phyloP scores from a whole-genome alignment of 2,113 vertebrate genomes.

The Oreotragus oreotragus region DNA sequence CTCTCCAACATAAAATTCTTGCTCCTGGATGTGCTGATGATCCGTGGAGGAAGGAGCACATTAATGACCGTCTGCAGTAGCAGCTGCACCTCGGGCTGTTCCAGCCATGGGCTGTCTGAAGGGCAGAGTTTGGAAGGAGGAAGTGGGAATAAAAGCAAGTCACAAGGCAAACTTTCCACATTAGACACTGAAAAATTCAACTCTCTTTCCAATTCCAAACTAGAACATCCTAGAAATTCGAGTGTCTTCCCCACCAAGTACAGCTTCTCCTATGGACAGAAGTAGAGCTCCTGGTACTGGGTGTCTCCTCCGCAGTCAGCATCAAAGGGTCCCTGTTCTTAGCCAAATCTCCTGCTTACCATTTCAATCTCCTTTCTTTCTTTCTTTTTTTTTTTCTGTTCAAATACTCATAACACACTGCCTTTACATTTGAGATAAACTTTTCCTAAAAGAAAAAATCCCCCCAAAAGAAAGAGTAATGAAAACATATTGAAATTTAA shows the following conservation, averaged over 20 bases:
- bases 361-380: conserved; percentile 29
- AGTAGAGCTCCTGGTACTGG: conserved; percentile 46
- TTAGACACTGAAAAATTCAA: conserved; percentile 30
- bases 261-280: conserved; percentile 71
- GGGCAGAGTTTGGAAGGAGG: conserved; percentile 27
- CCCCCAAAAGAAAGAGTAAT: conserved; percentile 43
- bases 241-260: conserved; percentile 45
- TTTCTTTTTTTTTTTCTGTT: conserved; percentile 23
- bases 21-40: conserved; percentile 98
- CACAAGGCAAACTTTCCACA: conserved; percentile 40
- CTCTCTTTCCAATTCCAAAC: conserved; percentile 67
- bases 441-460: conserved; percentile 59
- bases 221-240: conserved; percentile 46
- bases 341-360: conserved; percentile 11
- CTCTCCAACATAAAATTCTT: conserved; percentile 99
- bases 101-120: conserved; percentile 95
- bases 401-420: conserved; percentile 44
- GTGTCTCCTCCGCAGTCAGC: neutral
- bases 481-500: neutral
- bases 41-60: conserved; percentile 95
- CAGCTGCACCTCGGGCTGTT: conserved; percentile 95
- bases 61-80: conserved; percentile 97
- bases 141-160: conserved; percentile 67
- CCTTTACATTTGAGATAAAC: conserved; percentile 40
- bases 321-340: neutral